These are phyloP conservation scores for Atrina japonica DNA, from an alignment of 2,888 invertebrate genomes.

Conservation along the genomic window DNA sequence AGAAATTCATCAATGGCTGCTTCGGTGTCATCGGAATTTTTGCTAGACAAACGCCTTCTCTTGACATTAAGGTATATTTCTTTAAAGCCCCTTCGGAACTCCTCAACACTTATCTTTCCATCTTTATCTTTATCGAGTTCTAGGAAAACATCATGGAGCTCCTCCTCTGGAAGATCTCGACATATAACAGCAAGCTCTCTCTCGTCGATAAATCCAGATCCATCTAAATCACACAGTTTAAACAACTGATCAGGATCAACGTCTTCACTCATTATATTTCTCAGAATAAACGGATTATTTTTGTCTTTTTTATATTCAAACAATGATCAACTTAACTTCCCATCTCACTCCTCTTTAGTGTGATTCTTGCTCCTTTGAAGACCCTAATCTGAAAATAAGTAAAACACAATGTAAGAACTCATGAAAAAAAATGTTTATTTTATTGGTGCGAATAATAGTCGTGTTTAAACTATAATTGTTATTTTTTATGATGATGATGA, in stretches of 20 bases:
- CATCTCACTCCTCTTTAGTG: no score
- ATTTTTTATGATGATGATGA: no score
- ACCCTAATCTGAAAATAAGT: no score
- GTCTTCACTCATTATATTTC: constrained; percentile 37
- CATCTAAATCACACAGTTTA: constrained; percentile 81
- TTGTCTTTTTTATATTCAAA: no score
- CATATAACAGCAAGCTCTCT: constrained; percentile 82
- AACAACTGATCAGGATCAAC: constrained; percentile 75
- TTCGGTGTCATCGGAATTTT: constrained; percentile 55
- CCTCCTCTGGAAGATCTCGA: constrained; percentile 80
- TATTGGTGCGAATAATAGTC: no score
- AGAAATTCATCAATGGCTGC: constrained; percentile 63
- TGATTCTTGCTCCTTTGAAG: no score
- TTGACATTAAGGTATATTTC: constrained; percentile 65
- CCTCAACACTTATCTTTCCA: constrained; percentile 82
- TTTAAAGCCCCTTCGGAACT: constrained; percentile 82
- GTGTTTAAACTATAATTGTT: no score
- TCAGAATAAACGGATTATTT: no score
- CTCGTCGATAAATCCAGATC: constrained; percentile 82
- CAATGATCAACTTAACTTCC: no score
- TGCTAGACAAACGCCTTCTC: constrained; percentile 62
- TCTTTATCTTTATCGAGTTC: constrained; percentile 83
- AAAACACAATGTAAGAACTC: no score
- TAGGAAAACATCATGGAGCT: constrained; percentile 82
- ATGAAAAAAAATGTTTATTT: no score